Evolutionary conservation across 1,140 invertebrate genomes (phyloP).

Genomic region (Stenopsyche tienmushanensis): DNA sequence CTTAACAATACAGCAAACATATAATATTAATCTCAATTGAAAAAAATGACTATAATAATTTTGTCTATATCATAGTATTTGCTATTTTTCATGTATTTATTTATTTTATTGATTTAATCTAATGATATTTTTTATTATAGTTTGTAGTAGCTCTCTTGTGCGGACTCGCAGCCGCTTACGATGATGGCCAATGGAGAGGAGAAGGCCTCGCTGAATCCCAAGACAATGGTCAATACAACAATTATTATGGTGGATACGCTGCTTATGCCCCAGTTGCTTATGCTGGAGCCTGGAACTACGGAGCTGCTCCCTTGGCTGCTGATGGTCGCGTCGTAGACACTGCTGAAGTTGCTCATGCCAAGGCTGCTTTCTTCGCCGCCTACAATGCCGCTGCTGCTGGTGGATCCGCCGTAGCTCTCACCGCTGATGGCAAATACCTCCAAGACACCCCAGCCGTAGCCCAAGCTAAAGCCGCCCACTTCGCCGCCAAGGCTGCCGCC

Average conservation of each 20-base stretch:
- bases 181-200: constrained; percentile 35
- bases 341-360: constrained; percentile 19
- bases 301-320: constrained; percentile 2
- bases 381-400: not conserved
- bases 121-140: constrained; percentile 7
- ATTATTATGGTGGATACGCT: not conserved
- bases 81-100: too few species aligned
- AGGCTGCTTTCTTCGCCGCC: constrained; percentile 18
- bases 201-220: constrained; percentile 36
- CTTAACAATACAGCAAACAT: too few species aligned
- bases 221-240: constrained; percentile 26
- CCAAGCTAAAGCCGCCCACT: constrained; percentile 52
- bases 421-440: constrained; percentile 55
- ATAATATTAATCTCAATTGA: too few species aligned
- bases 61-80: too few species aligned
- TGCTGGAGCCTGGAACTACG: constrained; percentile 43
- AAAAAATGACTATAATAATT: too few species aligned
- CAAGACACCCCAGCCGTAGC: constrained; percentile 51
- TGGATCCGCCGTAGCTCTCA: constrained; percentile 46
- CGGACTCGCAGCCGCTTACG: constrained; percentile 11
- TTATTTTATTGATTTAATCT: too few species aligned
- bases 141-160: constrained; percentile 15
- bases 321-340: constrained; percentile 20
- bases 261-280: constrained; percentile 12
- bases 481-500: constrained; percentile 50